Percentiles rank a stretch among this genome's conserved stretches.
Evolutionary conservation across 2,113 vertebrate genomes (phyloP).

Genomic region (Dipodomys ordii): DNA sequence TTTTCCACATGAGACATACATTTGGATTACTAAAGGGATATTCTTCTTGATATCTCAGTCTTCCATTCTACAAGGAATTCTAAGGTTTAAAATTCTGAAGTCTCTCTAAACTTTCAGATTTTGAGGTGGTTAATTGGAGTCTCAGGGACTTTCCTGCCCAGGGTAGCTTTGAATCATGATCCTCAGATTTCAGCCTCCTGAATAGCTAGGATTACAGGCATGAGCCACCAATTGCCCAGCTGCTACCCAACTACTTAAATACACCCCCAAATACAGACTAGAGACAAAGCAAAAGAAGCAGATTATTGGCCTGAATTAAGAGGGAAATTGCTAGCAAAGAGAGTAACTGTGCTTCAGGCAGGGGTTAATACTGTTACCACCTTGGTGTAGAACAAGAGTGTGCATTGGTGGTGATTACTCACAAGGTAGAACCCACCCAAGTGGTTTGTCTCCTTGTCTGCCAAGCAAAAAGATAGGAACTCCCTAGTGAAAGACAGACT

Average conservation of each 20-base stretch:
- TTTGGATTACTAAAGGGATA: conserved; percentile 15
- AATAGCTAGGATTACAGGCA: no score
- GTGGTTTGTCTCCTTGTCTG: neutral
- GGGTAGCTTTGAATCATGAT: no score
- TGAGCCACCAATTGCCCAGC: neutral
- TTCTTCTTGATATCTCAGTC: conserved; percentile 15
- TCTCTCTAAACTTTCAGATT: neutral
- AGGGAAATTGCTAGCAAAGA: neutral
- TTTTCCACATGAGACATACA: neutral
- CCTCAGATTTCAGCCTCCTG: no score
- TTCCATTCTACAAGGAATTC: neutral
- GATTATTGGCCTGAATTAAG: neutral
- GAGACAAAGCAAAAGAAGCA: neutral
- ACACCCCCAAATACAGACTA: neutral
- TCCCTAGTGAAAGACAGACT: neutral
- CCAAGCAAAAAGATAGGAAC: neutral
- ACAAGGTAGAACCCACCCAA: neutral
- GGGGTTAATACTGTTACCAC: neutral
- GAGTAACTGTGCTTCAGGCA: neutral
- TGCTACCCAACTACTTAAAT: neutral
- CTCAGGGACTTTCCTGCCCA: no score
- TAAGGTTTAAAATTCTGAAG: conserved; percentile 22
- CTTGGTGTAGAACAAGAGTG: neutral
- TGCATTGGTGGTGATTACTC: neutral
- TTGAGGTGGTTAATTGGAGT: no score